phyloP scores from a whole-genome alignment of 2,113 vertebrate species.

The Paratilapia polleni region DNA sequence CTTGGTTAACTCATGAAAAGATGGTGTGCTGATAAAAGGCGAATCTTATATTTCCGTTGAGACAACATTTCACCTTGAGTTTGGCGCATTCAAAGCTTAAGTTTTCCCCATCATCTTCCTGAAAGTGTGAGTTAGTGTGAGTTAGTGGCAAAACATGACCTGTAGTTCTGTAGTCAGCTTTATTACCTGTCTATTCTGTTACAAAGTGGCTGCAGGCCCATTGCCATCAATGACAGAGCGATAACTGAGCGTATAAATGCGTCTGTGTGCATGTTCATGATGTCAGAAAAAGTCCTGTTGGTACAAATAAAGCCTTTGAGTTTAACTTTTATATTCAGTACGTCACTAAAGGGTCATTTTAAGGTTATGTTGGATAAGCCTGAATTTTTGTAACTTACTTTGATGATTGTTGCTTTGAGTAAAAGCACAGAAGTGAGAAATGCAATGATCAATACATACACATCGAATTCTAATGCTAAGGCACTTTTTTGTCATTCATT shows the following conservation, averaged over 20 bases:
- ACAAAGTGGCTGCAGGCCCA: not conserved
- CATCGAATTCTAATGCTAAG: not conserved
- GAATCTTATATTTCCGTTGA: constrained; percentile 46
- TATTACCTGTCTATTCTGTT: not conserved
- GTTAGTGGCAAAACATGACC: not conserved
- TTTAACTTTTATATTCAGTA: not conserved
- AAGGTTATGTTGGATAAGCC: not conserved
- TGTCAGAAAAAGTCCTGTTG: not conserved
- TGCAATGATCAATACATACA: not conserved
- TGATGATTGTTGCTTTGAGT: not conserved
- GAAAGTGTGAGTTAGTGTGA: not conserved
- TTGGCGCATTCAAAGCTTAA: constrained; percentile 34
- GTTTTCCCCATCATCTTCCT: constrained; percentile 25
- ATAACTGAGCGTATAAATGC: no score
- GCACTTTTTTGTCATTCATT: not conserved
- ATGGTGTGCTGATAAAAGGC: constrained; percentile 65
- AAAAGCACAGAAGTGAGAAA: not conserved
- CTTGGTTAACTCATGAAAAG: constrained; percentile 36
- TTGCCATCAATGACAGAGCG: not conserved
- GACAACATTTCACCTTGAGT: not conserved
- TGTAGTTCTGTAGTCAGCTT: not conserved
- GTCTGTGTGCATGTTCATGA: not conserved
- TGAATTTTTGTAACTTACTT: not conserved
- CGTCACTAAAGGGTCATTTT: not conserved
- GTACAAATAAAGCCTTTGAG: not conserved